Evolutionary conservation across 53 echinoderm and acorn worm genomes (phyloP).

Genomic region (Crossaster papposus): DNA sequence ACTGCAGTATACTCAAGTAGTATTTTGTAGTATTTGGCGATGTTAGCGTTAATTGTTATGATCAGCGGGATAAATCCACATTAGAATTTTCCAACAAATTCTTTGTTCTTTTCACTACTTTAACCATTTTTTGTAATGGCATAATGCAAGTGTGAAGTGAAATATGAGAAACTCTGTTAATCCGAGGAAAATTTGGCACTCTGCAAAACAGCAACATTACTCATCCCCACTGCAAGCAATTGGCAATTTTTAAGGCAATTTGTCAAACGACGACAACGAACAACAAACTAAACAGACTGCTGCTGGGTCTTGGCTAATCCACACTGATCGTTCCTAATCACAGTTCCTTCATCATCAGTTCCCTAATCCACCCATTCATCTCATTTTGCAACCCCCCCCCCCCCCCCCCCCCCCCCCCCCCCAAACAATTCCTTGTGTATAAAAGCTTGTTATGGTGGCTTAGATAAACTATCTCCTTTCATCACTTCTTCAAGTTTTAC

Average conservation of each 20-base stretch:
- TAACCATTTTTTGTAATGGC: too few species aligned
- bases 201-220: too few species aligned
- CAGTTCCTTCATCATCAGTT: constrained; percentile 13
- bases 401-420: neutral
- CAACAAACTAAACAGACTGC: neutral
- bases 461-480: constrained; percentile 42
- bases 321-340: constrained; percentile 17
- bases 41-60: neutral
- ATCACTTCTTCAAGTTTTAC: constrained; percentile 62
- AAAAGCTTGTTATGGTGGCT: constrained; percentile 37
- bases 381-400: neutral
- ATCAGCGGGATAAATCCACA: neutral
- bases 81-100: neutral
- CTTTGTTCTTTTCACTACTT: too few species aligned
- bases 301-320: constrained; percentile 13
- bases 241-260: neutral
- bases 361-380: constrained; percentile 5
- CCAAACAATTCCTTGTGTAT: neutral
- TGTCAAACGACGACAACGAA: neutral
- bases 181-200: too few species aligned
- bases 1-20: too few species aligned
- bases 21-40: neutral
- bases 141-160: too few species aligned
- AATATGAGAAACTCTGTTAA: too few species aligned
- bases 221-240: neutral